Evolutionary conservation across 1,140 invertebrate species (phyloP).

Genomic region (Drosophila orosa): DNA sequence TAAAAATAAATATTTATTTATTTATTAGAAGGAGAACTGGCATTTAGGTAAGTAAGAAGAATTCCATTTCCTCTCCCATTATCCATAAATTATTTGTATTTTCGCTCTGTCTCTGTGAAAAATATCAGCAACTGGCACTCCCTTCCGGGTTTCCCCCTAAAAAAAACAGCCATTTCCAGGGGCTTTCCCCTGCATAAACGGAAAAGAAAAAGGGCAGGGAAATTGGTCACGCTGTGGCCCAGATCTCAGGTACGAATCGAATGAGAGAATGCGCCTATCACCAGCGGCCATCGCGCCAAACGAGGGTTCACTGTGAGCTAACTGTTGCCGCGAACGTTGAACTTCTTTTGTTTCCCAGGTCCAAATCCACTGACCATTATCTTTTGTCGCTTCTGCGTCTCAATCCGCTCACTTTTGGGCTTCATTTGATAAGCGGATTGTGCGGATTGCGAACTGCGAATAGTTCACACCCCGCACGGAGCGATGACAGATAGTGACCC

Average conservation of each 20-base stretch:
- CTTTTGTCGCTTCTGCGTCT: constrained; percentile 26
- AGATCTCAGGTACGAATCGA: constrained; percentile 37
- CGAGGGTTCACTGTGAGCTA: constrained; percentile 27
- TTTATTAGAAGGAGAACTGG: background rate
- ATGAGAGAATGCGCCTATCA: constrained; percentile 25
- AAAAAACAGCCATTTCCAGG: constrained; percentile 8
- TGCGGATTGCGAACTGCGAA: constrained; percentile 20
- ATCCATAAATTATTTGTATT: background rate
- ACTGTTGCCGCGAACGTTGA: constrained; percentile 39
- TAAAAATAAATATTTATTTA: background rate
- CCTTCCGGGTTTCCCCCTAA: constrained; percentile 35
- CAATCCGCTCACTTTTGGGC: constrained; percentile 37
- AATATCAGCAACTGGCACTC: constrained; percentile 2
- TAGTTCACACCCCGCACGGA: constrained; percentile 43
- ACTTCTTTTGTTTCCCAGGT: constrained; percentile 39
- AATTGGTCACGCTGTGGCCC: constrained; percentile 44
- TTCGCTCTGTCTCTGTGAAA: background rate
- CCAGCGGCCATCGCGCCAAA: background rate
- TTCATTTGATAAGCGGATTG: constrained; percentile 29
- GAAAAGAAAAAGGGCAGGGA: constrained; percentile 34
- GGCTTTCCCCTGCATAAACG: constrained; percentile 29
- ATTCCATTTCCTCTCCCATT: background rate
- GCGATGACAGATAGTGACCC: constrained; percentile 34
- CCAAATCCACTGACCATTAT: constrained; percentile 38
- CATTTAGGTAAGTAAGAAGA: background rate